A percentile compares a stretch with the other conserved stretches of the same genome.
Evolutionary conservation across 1,140 invertebrate genomes (phyloP).

Genomic region (Habropoda laboriosa): DNA sequence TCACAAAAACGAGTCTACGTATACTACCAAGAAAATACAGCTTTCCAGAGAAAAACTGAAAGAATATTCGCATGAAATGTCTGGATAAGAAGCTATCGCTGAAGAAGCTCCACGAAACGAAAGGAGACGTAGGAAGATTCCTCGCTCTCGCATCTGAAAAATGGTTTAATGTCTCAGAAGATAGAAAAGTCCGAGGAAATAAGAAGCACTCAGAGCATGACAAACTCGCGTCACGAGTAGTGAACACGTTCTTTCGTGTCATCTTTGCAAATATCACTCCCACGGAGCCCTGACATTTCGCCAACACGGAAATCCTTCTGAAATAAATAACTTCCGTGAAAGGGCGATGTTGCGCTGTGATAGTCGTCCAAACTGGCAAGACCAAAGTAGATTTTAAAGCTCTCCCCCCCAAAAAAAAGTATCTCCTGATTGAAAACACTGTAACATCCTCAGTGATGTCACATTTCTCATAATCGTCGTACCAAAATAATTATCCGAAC

Average conservation of each 20-base stretch:
- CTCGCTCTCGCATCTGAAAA: neutral
- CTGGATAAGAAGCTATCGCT: too few relatives aligned
- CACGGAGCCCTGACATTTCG: slow-evolving; percentile 22
- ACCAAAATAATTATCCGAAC: too few relatives aligned
- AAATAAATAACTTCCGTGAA: slow-evolving; percentile 21
- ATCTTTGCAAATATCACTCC: slow-evolving; percentile 18
- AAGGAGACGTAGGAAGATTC: neutral
- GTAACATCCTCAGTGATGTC: too few relatives aligned
- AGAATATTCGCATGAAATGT: neutral
- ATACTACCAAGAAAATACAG: too few relatives aligned
- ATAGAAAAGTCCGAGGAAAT: neutral
- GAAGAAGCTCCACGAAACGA: too few relatives aligned
- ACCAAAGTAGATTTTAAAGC: neutral
- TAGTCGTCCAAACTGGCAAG: neutral
- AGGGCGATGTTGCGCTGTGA: neutral
- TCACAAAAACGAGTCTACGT: too few relatives aligned
- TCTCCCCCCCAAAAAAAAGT: too few relatives aligned
- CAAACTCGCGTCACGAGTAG: neutral
- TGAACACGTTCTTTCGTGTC: slow-evolving; percentile 2
- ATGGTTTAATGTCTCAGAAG: neutral
- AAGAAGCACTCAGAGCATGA: neutral
- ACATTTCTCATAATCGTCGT: too few relatives aligned
- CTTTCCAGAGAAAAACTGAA: too few relatives aligned
- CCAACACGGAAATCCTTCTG: slow-evolving; percentile 4
- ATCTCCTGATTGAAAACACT: too few relatives aligned